These are phyloP conservation scores for Actenoides lindsayi DNA, from an alignment of 2,113 vertebrate species.

Conservation along the genomic window DNA sequence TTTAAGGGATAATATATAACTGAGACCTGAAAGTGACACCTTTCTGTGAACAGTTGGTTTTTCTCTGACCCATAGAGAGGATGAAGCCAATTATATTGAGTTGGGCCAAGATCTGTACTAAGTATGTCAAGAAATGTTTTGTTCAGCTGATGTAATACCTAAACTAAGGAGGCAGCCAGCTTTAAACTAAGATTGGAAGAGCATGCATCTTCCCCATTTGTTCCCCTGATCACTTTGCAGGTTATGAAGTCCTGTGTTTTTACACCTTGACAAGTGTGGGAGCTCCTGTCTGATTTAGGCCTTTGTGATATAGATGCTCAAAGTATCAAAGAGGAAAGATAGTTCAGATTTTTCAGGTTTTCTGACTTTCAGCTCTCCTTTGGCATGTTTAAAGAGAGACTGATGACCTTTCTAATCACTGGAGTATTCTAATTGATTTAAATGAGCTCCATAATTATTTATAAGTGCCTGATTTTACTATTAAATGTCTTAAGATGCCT, in stretches of 20 bases:
- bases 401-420: background rate
- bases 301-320: background rate
- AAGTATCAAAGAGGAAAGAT: background rate
- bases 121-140: fast-evolving
- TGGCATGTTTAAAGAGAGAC: background rate
- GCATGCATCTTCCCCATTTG: background rate
- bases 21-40: background rate
- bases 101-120: background rate
- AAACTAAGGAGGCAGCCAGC: background rate
- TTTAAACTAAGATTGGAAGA: background rate
- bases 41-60: background rate
- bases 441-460: background rate
- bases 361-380: background rate
- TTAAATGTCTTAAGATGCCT: background rate
- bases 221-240: background rate
- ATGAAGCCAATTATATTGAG: background rate
- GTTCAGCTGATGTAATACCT: background rate
- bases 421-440: background rate
- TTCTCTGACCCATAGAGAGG: background rate
- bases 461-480: background rate
- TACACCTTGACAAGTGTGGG: background rate
- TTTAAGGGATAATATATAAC: background rate
- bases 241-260: background rate
- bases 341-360: background rate
- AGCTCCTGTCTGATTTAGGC: background rate